Conservation (phyloP, 2,797 vertebrate genomes). For the Gadopsis bispinosus region DNA sequence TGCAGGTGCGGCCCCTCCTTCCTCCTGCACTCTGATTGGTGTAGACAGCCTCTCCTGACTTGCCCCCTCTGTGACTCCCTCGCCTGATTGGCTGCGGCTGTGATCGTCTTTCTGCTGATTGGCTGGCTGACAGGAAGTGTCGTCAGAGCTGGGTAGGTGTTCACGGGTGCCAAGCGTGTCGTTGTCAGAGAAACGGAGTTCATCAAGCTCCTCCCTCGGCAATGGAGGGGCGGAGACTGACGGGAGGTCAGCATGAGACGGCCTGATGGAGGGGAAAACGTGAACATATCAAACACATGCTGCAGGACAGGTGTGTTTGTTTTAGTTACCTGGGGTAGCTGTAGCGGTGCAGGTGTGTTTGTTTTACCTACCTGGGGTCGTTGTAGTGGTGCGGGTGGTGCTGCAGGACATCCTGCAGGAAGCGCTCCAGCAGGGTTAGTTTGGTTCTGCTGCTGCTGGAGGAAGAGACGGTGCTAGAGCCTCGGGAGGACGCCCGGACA, state of each 20-base stretch:
- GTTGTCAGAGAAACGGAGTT: constrained; percentile 64
- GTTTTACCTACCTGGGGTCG: constrained; percentile 85
- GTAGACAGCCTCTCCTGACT: constrained; percentile 21
- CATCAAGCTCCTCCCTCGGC: constrained; percentile 77
- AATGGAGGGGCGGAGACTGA: constrained; percentile 66
- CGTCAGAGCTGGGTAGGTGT: constrained; percentile 76
- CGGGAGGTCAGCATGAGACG: constrained; percentile 88
- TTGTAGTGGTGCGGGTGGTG: constrained; percentile 90
- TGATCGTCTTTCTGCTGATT: constrained; percentile 23
- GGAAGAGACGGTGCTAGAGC: constrained; percentile 65
- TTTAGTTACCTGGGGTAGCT: constrained; percentile 85
- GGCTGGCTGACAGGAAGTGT: constrained; percentile 53
- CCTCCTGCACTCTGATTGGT: constrained; percentile 24
- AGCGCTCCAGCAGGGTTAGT: constrained; percentile 90
- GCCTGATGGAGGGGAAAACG: constrained; percentile 76
- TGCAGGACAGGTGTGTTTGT: not conserved
- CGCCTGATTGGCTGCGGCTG: constrained; percentile 25
- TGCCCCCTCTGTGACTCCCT: not conserved
- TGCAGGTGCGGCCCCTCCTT: not conserved
- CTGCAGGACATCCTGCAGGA: constrained; percentile 91
- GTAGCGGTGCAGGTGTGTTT: constrained; percentile 59
- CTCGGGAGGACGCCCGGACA: constrained; percentile 74
- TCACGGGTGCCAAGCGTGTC: constrained; percentile 71
- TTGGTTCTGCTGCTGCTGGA: constrained; percentile 14
- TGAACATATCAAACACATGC: not conserved